Base-by-base conservation (phyloP, 2,113 vertebrate species). In the Myotis davidii region DNA sequence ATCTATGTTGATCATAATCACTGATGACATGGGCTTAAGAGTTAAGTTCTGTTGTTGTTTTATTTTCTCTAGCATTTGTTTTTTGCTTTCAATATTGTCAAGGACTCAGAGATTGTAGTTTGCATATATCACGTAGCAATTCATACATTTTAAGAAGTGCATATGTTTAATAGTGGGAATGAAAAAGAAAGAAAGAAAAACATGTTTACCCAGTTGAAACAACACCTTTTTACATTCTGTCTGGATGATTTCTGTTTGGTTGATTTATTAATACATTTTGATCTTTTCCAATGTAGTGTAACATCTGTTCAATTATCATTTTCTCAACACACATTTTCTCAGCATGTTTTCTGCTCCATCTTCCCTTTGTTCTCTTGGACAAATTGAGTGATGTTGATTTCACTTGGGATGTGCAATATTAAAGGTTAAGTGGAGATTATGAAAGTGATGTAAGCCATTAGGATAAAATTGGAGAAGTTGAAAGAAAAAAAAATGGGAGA, bases 261-360 rank as follows among this genome's bases (percentile, higher is more conserved):
- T 94, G 95, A 97, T 97, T 96, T 96, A 96, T 97, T 74, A 94
- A 97, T 86, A 83, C 78, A 87, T 94, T 97, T 97, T 94, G 61
- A 96, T 97, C 67, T 90, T 93, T 96, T 65, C 85, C 81, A 54
- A 78, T 92, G 78, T 88, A 95, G 72, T 92, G 95, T 95, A 97
- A 96, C 96, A 97, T 96, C 96, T 97, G 97, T 95, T 97, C 94
- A 94, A 92, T 97, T 97, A 96, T 93, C 94, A 95, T 96, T 88
- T 92, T 95, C 94, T 89, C 94, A 96, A 76, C 88, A 88, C 86
- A 89, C 64, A 95, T 94, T 97, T 96, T 88, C 85, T 92, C 76
- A 45, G 67, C 85, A 72, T 76, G 20, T 88, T 96, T 94, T 97
- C 85, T 95, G 48, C 65, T 95, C 39, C 16, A n/a, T 87, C 70